These are phyloP conservation scores for Temnothorax curvispinosus DNA, from an alignment of 1,140 invertebrate genomes.

Conservation along the genomic window DNA sequence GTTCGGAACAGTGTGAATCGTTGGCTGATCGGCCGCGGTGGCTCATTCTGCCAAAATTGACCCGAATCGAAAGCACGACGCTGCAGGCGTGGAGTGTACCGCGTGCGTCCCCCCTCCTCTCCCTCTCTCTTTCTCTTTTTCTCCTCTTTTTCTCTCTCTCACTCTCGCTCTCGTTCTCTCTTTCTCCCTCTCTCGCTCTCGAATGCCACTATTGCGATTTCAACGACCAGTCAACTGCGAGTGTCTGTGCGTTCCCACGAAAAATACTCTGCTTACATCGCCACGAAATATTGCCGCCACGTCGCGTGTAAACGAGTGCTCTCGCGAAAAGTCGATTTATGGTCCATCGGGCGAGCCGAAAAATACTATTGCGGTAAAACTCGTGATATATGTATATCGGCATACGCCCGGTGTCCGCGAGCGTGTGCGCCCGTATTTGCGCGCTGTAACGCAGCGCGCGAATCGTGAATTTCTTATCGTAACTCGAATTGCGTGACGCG, in stretches of 20 bases:
- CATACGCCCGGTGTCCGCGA: background rate
- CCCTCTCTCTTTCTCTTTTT: background rate
- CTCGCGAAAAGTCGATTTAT: conserved; percentile 51
- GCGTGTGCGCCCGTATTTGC: background rate
- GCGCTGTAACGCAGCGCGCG: conserved; percentile 38
- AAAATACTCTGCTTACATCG: conserved; percentile 58
- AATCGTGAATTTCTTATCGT: conserved; percentile 58
- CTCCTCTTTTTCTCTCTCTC: background rate
- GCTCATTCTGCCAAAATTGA: conserved; percentile 48
- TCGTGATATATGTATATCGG: conserved; percentile 38
- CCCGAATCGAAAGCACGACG: conserved; percentile 30
- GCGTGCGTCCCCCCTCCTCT: background rate
- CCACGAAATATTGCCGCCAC: conserved; percentile 44
- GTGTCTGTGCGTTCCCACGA: conserved; percentile 51
- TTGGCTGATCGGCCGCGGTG: conserved; percentile 32
- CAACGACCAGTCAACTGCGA: conserved; percentile 54
- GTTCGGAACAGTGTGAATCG: conserved; percentile 22
- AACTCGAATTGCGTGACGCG: conserved; percentile 52
- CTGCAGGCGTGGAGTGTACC: conserved; percentile 15
- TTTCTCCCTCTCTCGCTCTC: background rate
- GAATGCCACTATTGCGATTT: conserved; percentile 19
- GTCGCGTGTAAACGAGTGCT: conserved; percentile 47
- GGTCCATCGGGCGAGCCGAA: conserved; percentile 33
- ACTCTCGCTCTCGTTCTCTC: too few species aligned
- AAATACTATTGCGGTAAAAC: conserved; percentile 50